Percentiles rank a stretch among this genome's conserved stretches.
These are phyloP conservation scores for Aplocera efformata DNA, from an alignment of 2,888 invertebrate species.

Conservation along the genomic window DNA sequence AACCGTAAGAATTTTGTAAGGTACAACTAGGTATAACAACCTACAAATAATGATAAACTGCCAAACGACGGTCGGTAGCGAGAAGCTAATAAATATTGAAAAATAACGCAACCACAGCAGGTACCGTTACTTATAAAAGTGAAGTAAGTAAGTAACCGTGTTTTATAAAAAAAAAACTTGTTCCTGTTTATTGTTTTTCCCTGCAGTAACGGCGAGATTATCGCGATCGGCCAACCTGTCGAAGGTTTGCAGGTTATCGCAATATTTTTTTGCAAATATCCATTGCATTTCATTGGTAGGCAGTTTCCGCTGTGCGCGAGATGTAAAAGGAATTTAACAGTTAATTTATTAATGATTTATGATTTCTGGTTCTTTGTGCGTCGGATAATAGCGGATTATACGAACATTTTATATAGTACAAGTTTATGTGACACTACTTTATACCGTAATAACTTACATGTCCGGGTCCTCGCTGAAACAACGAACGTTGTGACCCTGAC, in stretches of 20 bases:
- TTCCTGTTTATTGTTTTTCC: slow-evolving; percentile 35
- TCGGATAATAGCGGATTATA: slow-evolving; percentile 5
- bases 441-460: too few species aligned
- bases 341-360: slow-evolving; percentile 18
- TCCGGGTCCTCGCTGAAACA: too few species aligned
- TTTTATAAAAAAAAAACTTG: slow-evolving; percentile 26
- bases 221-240: slow-evolving; percentile 21
- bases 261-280: slow-evolving; percentile 22
- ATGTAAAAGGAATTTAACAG: slow-evolving; percentile 23
- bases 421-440: too few species aligned
- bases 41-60: slow-evolving; percentile 17
- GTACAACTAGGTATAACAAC: too few species aligned
- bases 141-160: slow-evolving; percentile 28
- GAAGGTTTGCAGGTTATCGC: slow-evolving; percentile 24
- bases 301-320: slow-evolving; percentile 22
- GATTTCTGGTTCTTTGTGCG: slow-evolving; percentile 17
- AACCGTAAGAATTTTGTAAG: slow-evolving; percentile 17
- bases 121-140: slow-evolving; percentile 29
- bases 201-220: slow-evolving; percentile 26
- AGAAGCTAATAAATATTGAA: slow-evolving; percentile 26
- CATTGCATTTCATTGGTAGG: slow-evolving; percentile 15
- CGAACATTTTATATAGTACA: neutral
- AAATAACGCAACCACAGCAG: slow-evolving; percentile 22
- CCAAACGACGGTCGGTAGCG: slow-evolving; percentile 21
- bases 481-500: too few species aligned